Conservation (phyloP, 2,888 invertebrate species). For the Rhagonycha fulva region DNA sequence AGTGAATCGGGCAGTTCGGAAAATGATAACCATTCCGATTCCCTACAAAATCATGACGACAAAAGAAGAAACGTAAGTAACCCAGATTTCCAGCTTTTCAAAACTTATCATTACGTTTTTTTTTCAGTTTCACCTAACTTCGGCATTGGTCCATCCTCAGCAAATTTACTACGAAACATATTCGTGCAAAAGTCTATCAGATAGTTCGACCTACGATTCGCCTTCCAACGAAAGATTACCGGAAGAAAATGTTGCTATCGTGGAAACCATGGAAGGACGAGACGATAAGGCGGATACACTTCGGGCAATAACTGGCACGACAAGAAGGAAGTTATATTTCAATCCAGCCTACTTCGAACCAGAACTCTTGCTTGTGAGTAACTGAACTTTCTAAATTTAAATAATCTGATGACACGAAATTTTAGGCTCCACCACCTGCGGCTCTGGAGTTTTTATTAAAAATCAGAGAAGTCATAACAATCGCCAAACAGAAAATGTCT, state of each 20-base stretch:
- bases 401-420: background rate
- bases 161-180: constrained; percentile 31
- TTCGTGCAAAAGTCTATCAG: constrained; percentile 20
- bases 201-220: constrained; percentile 43
- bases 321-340: constrained; percentile 81
- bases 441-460: constrained; percentile 87
- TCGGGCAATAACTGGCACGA: constrained; percentile 68
- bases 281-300: constrained; percentile 69
- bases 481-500: constrained; percentile 88
- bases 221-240: constrained; percentile 71
- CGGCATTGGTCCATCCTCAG: constrained; percentile 73
- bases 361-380: constrained; percentile 77
- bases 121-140: constrained; percentile 63
- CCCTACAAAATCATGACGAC: constrained; percentile 48
- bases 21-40: constrained; percentile 63
- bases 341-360: constrained; percentile 92
- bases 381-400: background rate
- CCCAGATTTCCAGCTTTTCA: background rate
- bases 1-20: constrained; percentile 69
- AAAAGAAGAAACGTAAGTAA: constrained; percentile 49
- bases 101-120: background rate
- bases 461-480: constrained; percentile 87
- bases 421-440: constrained; percentile 85
- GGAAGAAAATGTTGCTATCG: constrained; percentile 83
- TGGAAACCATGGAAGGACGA: constrained; percentile 73